Evolutionary conservation across 2,113 vertebrate genomes (phyloP).

Genomic region (Zosterops lateralis): DNA sequence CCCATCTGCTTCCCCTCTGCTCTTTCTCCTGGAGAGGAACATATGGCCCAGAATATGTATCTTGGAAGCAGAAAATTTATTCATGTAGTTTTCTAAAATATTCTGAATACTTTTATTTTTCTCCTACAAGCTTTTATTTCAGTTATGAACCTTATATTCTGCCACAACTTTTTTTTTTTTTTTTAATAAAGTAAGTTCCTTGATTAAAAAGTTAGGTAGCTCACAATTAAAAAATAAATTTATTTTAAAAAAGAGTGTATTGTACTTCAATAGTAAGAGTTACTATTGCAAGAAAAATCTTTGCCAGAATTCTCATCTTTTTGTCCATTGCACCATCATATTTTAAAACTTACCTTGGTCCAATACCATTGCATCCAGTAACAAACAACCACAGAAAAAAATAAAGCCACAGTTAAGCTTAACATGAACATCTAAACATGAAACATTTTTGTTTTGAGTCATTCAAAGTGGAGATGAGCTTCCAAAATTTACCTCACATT

Average conservation of each 20-base stretch:
- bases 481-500: background rate
- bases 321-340: background rate
- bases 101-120: background rate
- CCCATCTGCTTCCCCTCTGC: conserved; percentile 55
- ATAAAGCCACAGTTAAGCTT: background rate
- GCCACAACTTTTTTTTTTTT: background rate
- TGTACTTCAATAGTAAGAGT: background rate
- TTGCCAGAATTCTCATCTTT: background rate
- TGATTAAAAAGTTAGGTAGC: background rate
- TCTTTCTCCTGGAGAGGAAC: conserved; percentile 31
- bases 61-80: conserved; percentile 1
- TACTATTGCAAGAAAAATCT: background rate
- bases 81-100: background rate
- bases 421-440: background rate
- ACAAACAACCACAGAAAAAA: background rate
- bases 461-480: background rate
- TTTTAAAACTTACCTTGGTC: conserved; percentile 8
- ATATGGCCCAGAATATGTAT: conserved; percentile 27
- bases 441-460: accelerated
- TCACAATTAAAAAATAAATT: background rate
- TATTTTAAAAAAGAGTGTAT: too few species aligned
- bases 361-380: background rate
- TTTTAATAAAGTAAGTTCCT: background rate
- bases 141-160: background rate
- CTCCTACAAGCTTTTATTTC: background rate